phyloP scores from a whole-genome alignment of 2,797 vertebrate genomes.

The Kryptopterus vitreolus region DNA sequence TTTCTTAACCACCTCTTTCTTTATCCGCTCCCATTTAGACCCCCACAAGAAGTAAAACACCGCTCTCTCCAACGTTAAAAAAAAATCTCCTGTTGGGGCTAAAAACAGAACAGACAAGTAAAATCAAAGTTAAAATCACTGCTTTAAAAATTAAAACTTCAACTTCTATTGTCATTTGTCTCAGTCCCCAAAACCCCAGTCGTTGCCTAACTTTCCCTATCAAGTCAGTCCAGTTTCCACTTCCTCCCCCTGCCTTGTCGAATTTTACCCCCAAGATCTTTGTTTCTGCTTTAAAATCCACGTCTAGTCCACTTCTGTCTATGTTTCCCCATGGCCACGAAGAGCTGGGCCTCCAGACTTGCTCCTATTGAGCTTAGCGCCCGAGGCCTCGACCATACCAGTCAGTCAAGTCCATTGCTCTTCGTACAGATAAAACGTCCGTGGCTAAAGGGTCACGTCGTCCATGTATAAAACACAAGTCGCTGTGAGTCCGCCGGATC shows the following conservation, averaged over 20 bases:
- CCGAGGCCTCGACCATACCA: conserved; percentile 17
- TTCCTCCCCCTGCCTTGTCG: conserved; percentile 16
- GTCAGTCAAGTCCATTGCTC: conserved; percentile 39
- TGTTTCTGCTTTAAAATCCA: neutral
- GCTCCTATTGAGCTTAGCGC: conserved; percentile 14
- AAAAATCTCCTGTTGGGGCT: neutral
- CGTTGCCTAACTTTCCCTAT: conserved; percentile 24
- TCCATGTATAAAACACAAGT: too few species aligned
- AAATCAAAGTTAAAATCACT: conserved; percentile 48
- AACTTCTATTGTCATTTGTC: neutral
- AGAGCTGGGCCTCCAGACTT: conserved; percentile 24
- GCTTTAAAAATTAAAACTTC: conserved; percentile 49
- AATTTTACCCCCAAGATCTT: conserved; percentile 10
- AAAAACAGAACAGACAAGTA: too few species aligned
- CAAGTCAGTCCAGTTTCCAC: conserved; percentile 17
- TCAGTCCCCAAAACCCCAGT: too few species aligned
- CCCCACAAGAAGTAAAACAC: conserved; percentile 47
- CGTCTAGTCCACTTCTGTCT: too few species aligned
- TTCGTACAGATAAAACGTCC: conserved; percentile 11
- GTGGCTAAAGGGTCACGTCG: conserved; percentile 26
- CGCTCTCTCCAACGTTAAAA: neutral
- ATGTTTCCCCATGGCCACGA: conserved; percentile 9
- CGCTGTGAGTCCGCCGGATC: too few species aligned
- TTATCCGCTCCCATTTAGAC: conserved; percentile 45
- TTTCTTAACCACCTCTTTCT: neutral